A percentile compares a stretch with the other conserved stretches of the same genome.
These are phyloP conservation scores for Ardeotis arabs DNA, from an alignment of 2,113 vertebrate species.

Conservation along the genomic window DNA sequence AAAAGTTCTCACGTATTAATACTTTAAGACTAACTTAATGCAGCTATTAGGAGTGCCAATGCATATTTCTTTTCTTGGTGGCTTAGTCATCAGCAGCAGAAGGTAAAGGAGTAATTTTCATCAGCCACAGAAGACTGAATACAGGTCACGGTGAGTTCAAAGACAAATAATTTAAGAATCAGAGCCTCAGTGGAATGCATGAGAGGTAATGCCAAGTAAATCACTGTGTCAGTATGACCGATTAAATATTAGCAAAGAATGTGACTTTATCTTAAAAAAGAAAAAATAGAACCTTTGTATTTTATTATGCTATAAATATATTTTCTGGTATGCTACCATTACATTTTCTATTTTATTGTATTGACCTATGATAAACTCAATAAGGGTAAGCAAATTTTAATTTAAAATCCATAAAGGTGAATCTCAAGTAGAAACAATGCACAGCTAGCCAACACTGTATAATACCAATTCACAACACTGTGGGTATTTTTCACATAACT, in stretches of 20 bases:
- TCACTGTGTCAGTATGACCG: slow-evolving; percentile 54
- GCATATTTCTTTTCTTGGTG: slow-evolving; percentile 14
- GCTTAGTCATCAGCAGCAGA: slow-evolving; percentile 34
- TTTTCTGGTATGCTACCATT: not conserved
- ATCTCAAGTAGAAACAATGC: not conserved
- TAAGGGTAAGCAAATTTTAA: slow-evolving; percentile 41
- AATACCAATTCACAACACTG: not conserved
- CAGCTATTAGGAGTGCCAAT: not conserved
- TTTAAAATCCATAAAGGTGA: slow-evolving; percentile 30
- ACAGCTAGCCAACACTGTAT: not conserved
- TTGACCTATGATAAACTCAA: slow-evolving; percentile 6
- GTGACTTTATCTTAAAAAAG: slow-evolving; percentile 31
- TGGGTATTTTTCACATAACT: not conserved
- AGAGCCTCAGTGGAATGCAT: slow-evolving; percentile 41
- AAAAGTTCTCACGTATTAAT: not conserved
- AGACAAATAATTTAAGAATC: slow-evolving; percentile 67
- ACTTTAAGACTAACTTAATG: not conserved
- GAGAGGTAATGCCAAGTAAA: slow-evolving; percentile 53
- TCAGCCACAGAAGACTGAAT: slow-evolving; percentile 59
- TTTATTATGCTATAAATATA: slow-evolving; percentile 22
- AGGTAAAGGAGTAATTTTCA: slow-evolving; percentile 56
- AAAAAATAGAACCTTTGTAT: not conserved
- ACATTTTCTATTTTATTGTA: not conserved
- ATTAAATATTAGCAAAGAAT: slow-evolving; percentile 61
- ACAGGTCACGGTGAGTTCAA: slow-evolving; percentile 63